Evolutionary conservation across 2,113 vertebrate genomes (phyloP), one percentile per base, ranked within the genome.

Genomic region (Spea multiplicata): DNA sequence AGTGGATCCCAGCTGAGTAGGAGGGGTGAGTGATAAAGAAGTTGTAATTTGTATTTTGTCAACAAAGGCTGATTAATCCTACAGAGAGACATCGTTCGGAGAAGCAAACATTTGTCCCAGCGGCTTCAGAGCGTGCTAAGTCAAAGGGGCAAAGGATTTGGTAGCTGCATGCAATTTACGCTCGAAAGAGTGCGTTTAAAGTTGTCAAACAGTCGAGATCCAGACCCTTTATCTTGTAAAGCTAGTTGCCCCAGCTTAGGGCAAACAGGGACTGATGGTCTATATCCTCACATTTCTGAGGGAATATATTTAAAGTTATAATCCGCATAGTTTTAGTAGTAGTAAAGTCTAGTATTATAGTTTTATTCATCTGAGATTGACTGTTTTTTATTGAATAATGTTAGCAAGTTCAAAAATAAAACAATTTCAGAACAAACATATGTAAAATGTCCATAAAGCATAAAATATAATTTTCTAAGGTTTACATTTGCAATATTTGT

Each of bases 21-120:
- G 88, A 82, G 85, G 88, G 84, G 86, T 85, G 83, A 85, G 81
- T 79, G 84, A 81, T 81, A 88, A 88, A 91, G 86, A 86, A 88
- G 87, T 86, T 90, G 88, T 91, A 88, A 93, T 91, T 91, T 91
- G 89, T 94, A 89, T 93, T 93, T 94, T 92, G 91, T 90, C 93
- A 94, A 93, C 91, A 93, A 93, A 91, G 86, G 86, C 86, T 85
- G 90, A 84, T 89, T 93, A 92, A 94, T 92, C 92, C 91, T 87
- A 83, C 87, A 88, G 87, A 92, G 88, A 88, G 89, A 86, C 87
- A 86, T 90, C 88, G 87, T 88, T 86, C 86, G 85, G 86, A 89
- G 85, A 88, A 83, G 86, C 83, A 70, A 80, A 73, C 79, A 85
- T 92, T 92, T 91, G 92, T 92, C 84, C 86, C 80, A 67, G 80